Evolutionary conservation across 2,888 invertebrate species (phyloP), one percentile per base, ranked within the genome.

Genomic region (Lissocephala sabroskyi): DNA sequence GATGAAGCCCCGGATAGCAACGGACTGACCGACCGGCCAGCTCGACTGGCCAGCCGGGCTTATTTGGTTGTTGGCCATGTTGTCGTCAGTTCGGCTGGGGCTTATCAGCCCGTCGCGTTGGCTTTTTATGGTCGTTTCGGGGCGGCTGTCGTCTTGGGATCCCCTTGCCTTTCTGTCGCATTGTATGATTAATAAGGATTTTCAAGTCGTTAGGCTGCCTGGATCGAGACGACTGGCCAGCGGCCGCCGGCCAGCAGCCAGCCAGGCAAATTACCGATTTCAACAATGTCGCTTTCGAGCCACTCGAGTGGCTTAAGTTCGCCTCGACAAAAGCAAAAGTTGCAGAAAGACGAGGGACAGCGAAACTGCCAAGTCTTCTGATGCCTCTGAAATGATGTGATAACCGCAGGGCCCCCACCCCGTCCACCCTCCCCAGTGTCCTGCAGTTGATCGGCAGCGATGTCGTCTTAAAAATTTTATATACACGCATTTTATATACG

Each of bases 171-270:
- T 51, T 43, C 53, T 40, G 47, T 53, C 56, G 53, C 50, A 71
- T 62, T 75, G 71, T n/a, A n/a, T 73, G 71, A 73, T 73, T 73
- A 73, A 78, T 73, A 73, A 73, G 71, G 71, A 78, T 73, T 73
- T 73, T 73, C 76, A 66, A 73, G 71, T 73, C 71, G 71, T 73
- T 73, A 73, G 79, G 57, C 42, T 55, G 28, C 53, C 50, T 57
- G 52, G 52, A 67, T 73, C 56, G 65, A 53, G 71, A 67, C 64
- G 59, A 52, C 52, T 45, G 46, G n/a, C n/a, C n/a, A n/a, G n/a
- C n/a, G n/a, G n/a, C 46, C 23, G 29, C 42, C 26, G 9, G 19
- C 39, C 11, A 11, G n/a, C 28, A 7, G 36, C 39, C 44, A 36
- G 52, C 56, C 63, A 70, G 78, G 77, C 68, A 70, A 77, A 70